Base-by-base conservation (phyloP, 2,113 vertebrate species). In the Diglossa brunneiventris region DNA sequence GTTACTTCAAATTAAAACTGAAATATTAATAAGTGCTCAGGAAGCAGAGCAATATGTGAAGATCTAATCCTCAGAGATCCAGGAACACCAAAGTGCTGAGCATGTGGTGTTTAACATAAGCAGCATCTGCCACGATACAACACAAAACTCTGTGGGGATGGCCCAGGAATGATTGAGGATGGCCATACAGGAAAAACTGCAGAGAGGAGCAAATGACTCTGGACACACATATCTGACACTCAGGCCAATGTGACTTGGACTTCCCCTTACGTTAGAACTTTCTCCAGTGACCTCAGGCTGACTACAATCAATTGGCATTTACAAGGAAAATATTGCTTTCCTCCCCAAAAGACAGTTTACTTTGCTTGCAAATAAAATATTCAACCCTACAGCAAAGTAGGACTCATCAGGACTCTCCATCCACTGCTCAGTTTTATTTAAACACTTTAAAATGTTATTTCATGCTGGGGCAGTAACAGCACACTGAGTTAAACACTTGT, bases 21-120 rank as follows among this genome's bases (percentile, higher is more conserved):
- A 96, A 96, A 93, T 86, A 95, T 93, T 96, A 96, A 73, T 96
- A 95, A 96, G 88, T 13, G 42, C 80, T 93, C 23, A 10, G 80
- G 92, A 95, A 96, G 92, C 76, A 89, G 89, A 95, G 94, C 93
- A 93, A 69, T 88, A 75, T 89, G 86, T 62, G 90, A 95, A 77
- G 86, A 81, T 72, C 46, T 46, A 92, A 90, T 92, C 90, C 95
- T 94, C 83, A 53, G 95, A 95, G 94, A 93, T 9, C 10, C 28
- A 87, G 80, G 79, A 93, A 94, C 92, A 93, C 68, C 85, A 81
- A 92, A 96, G 89, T 76, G 88, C 93, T 95, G 83, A 83, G 84
- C 89, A 92, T 96, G 94, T 87, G 83, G 90, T 92, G 93, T 89
- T 92, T 94, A 91, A 89, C 87, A 81, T 69, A 73, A 78, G 94